Percentiles rank a stretch among this genome's conserved stretches.
These are phyloP conservation scores for Buphagus erythrorhynchus DNA, from an alignment of 2,797 vertebrate genomes.

Conservation along the genomic window DNA sequence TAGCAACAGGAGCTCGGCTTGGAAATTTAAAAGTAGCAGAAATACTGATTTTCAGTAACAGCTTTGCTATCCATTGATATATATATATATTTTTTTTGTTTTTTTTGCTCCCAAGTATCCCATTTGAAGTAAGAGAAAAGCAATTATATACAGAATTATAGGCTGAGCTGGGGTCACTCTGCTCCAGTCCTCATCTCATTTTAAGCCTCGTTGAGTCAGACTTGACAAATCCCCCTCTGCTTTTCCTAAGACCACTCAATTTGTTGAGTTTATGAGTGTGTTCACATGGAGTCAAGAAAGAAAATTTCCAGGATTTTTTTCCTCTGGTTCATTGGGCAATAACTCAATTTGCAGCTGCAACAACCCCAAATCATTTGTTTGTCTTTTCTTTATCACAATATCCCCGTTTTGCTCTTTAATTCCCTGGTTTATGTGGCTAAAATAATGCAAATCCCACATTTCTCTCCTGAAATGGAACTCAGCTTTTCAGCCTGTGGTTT, in stretches of 20 bases:
- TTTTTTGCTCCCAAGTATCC: not conserved
- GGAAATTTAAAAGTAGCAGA: not conserved
- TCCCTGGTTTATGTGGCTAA: not conserved
- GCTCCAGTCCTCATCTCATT: not conserved
- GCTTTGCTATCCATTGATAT: not conserved
- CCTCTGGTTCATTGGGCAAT: not conserved
- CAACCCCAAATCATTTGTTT: not conserved
- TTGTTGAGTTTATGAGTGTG: not conserved
- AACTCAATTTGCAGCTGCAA: not conserved
- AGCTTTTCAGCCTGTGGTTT: not conserved
- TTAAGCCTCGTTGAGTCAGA: not conserved
- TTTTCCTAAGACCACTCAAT: not conserved
- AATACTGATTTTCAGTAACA: not conserved
- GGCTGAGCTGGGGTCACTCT: not conserved
- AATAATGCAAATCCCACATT: not conserved
- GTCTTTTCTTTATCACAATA: not conserved
- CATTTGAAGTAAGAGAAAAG: not conserved
- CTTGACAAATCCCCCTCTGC: not conserved
- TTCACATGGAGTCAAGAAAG: not conserved
- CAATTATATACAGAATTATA: not conserved
- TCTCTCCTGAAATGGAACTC: not conserved
- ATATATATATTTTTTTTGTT: not conserved
- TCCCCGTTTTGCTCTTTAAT: fast-evolving
- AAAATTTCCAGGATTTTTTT: not conserved
- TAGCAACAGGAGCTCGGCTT: not conserved